A percentile compares a stretch with the other conserved stretches of the same genome.
phyloP scores from a whole-genome alignment of 2,113 vertebrate species.

The Mus spicilegus region DNA sequence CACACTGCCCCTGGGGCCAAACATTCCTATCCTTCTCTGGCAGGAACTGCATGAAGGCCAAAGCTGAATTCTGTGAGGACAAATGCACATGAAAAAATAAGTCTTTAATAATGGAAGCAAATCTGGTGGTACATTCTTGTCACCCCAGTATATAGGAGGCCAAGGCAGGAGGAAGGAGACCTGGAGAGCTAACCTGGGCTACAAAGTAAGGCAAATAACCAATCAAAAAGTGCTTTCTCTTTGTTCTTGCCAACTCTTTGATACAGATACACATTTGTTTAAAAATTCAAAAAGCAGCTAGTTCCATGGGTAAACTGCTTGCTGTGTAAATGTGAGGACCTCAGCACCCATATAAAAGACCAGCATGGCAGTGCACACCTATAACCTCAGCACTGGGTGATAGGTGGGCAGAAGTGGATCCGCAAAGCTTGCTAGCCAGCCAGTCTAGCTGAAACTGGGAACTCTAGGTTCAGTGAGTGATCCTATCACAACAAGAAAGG shows the following conservation, averaged over 20 bases:
- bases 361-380: neutral
- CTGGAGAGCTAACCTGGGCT: neutral
- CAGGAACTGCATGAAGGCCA: neutral
- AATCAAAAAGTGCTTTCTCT: neutral
- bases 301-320: neutral
- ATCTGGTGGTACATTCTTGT: neutral
- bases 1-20: neutral
- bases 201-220: neutral
- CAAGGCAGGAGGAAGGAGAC: neutral
- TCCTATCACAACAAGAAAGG: neutral
- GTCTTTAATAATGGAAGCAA: neutral
- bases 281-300: neutral
- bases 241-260: neutral
- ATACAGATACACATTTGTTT: constrained; percentile 1
- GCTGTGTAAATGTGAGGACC: neutral
- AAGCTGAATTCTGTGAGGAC: neutral
- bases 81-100: neutral
- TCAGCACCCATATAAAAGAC: neutral
- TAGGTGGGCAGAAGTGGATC: neutral
- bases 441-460: neutral
- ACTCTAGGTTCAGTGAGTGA: neutral
- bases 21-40: neutral
- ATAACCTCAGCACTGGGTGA: neutral
- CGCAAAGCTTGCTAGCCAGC: neutral
- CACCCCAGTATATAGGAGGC: neutral